Evolutionary conservation across 1,140 invertebrate genomes (phyloP), one percentile per base, ranked within the genome.

Genomic region (Lepidotrigona ventralis): DNA sequence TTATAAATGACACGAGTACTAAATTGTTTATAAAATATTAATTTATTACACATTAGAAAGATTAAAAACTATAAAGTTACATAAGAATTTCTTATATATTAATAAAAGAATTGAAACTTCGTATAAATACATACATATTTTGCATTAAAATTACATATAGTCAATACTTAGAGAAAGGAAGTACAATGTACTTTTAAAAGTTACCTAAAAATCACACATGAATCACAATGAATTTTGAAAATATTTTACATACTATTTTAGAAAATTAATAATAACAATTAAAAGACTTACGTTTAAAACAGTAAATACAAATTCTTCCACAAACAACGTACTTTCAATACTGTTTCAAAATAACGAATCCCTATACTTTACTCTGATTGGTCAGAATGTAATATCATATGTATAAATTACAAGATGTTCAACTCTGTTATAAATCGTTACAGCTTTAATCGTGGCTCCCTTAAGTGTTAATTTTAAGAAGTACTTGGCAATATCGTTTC

Each of bases 311-410:
- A 72, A 51, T 60, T 33, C 33, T 53, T 8, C 11, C 14, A 21
- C 2, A 75, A 51, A 54, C 53, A 26, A 60, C 4, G 2, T 23
- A 14, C 23, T 33, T 15, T 60, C 51, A n/a, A n/a, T 46, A 23
- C 33, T 17, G 11, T 26, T 85, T 81, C 29, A 85, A 85, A 85
- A 78, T 86, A 86, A 86, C 85, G 85, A 76, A 86, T 74, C 78
- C 77, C 0, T 8, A 58, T 17, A 23, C 29, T 60, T 26, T 72
- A 69, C 29, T 77, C 17, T 63, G 64, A 86, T 86, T 81, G 85
- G 85, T 70, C 26, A 15, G 17, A 68, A 21, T 53, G 26, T 14
- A 26, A 54, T 53, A 56, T 14, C 8, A 56, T 9, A 1, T 14
- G 1, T 26, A 21, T 8, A 21, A 17, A 26, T 39, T 39, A 76